Evolutionary conservation across 2,888 invertebrate genomes (phyloP), one percentile per base, ranked within the genome.

Genomic region (Brachylomia viminalis): DNA sequence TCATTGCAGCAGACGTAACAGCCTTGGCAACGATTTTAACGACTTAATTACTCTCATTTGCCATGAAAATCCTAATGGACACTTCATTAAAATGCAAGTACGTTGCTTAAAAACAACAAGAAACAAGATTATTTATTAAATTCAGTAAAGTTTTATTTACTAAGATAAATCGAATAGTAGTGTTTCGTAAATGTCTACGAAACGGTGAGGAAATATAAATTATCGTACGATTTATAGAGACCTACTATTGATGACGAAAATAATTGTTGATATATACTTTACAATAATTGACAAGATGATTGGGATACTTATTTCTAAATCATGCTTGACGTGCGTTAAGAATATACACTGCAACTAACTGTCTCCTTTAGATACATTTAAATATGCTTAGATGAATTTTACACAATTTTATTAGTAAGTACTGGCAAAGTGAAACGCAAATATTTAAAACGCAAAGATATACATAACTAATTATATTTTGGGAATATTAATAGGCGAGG

Each of bases 11-110:
- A 82, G 77, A 82, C 74, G 83, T 68, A 72, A 66, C 67, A 85
- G 81, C 90, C 90, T 89, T 88, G 87, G 80, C 66, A 80, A 69
- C 78, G 66, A 82, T 82, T 86, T 83, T 83, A 86, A 86, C 84
- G 82, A 86, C 81, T 83, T 89, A 91, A 91, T 92, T 89, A 90
- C 85, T 85, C 65, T 76, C 81, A 86, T 90, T 91, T 87, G 87
- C 87, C 86, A 83, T 87, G 82, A 87, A 89, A 89, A 88, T 85
- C 59, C 77, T 88, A 88, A 88, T 87, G 77, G 86, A 79, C 77
- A 84, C 83, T 86, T 87, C 88, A 90, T 91, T 89, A 87, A 87
- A 88, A 87, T 77, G 83, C 80, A 75, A 84, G 84, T 82, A 83
- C 68, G 61, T 86, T 83, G 81, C 80, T 78, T 77, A 77, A 82